Base-by-base conservation (phyloP, 2,888 invertebrate genomes). In the Sesamia inferens region DNA sequence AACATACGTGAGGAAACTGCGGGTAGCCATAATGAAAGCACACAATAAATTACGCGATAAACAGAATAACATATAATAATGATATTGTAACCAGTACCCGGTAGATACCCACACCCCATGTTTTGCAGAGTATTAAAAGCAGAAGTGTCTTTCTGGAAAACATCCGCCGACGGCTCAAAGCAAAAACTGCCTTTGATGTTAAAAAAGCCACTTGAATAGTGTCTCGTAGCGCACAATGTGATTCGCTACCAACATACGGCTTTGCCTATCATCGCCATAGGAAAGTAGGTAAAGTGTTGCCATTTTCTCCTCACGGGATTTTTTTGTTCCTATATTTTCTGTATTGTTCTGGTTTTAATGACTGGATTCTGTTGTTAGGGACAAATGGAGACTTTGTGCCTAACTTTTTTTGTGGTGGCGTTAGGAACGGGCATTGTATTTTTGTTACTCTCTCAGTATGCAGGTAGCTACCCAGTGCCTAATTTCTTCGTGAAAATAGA, bases 171-270 rank as follows among this genome's bases (percentile, higher is more conserved):
- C 48, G 47, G 83, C 88, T 90, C 90, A 91, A 90, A 91, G 92
- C 86, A 83, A 87, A 88, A 87, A 85, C 86, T 79, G 83, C 86
- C 92, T 93, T 94, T 94, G 93, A 93, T 90, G 92, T 92, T 90
- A 88, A 90, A 91, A 90, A 90, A 91, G 92, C 91, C 92, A 91
- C 93, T 93, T 92, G 90, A 90, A 92, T 90, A 82, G 86, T 84
- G 88, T 88, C 89, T 87, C 89, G 87, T 86, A 75, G 81, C 81
- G 76, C 85, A 92, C 90, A 92, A 91, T 90, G 88, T 81, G 84
- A 85, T 81, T 82, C 74, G 73, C 72, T 58, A 76, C 65, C 78
- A 66, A 76, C 85, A 79, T 74, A 77, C 80, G 68, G 76, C 78
- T 76, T 80, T 74, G 68, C 68, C 79, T 80, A 84, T 84, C 82